phyloP scores from a whole-genome alignment of 2,888 invertebrate genomes.

The Coenonympha arcania region DNA sequence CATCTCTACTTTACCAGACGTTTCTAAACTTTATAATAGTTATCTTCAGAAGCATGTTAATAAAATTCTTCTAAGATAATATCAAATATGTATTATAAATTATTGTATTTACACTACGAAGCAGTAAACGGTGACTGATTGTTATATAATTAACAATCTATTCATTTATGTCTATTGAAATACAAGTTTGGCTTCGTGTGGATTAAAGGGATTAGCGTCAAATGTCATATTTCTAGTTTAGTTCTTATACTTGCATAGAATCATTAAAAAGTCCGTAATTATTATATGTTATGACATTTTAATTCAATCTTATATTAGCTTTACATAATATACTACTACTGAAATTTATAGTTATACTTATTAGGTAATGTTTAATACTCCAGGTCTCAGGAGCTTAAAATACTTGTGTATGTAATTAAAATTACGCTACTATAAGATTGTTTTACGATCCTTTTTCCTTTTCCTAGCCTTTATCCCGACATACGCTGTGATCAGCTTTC shows the following conservation, averaged over 20 bases:
- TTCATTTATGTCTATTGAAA: not conserved
- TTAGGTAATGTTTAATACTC: too few species aligned
- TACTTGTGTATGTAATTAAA: too few species aligned
- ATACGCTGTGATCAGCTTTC: too few species aligned
- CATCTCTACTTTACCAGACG: constrained; percentile 23
- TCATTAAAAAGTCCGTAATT: not conserved
- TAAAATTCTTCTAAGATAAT: not conserved
- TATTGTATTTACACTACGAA: not conserved
- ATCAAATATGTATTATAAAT: too few species aligned
- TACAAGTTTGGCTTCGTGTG: not conserved
- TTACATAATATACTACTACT: too few species aligned
- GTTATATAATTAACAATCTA: not conserved
- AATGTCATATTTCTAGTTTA: not conserved
- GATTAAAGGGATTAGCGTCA: not conserved
- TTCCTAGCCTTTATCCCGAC: too few species aligned
- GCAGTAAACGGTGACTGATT: not conserved
- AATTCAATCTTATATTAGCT: too few species aligned
- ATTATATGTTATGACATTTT: not conserved
- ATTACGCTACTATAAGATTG: too few species aligned
- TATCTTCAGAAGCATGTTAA: constrained; percentile 10
- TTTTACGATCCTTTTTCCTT: too few species aligned
- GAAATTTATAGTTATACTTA: too few species aligned
- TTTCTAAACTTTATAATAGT: constrained; percentile 15
- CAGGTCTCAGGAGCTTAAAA: too few species aligned
- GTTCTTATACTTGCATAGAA: not conserved